A percentile compares a stretch with the other conserved stretches of the same genome.
Conservation (phyloP, 1,140 invertebrate genomes). For the Kradibia gibbosae region DNA sequence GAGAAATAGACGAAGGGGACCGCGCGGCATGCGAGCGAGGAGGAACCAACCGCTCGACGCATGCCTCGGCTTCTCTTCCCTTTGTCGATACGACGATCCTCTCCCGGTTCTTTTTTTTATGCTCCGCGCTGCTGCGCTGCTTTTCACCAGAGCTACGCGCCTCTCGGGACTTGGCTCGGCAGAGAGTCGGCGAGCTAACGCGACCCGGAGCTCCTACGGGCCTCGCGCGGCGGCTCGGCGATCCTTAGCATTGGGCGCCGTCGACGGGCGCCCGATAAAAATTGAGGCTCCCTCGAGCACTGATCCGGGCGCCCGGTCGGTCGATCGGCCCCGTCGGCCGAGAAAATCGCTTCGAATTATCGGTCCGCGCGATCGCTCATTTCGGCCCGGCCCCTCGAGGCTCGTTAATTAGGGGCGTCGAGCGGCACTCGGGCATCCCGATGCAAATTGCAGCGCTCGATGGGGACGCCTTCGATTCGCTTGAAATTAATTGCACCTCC, state of each 20-base stretch:
- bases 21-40: not conserved
- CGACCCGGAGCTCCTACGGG: too few relatives aligned
- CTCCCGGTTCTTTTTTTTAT: not conserved
- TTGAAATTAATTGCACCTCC: slow-evolving; percentile 3
- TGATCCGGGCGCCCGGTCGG: too few relatives aligned
- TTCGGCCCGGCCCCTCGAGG: not conserved
- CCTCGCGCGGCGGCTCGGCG: too few relatives aligned
- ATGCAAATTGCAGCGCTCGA: slow-evolving; percentile 1
- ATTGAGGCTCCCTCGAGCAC: too few relatives aligned
- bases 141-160: too few relatives aligned
- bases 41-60: not conserved
- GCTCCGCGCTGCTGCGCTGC: too few relatives aligned
- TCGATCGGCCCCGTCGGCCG: slow-evolving; percentile 35
- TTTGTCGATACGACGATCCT: not conserved
- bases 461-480: not conserved
- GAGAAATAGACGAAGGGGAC: slow-evolving; percentile 27
- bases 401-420: slow-evolving; percentile 46
- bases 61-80: not conserved
- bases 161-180: too few relatives aligned
- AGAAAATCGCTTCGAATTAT: slow-evolving; percentile 69
- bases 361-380: slow-evolving; percentile 49
- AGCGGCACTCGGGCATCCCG: slow-evolving; percentile 20
- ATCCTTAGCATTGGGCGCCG: too few relatives aligned
- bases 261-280: too few relatives aligned
- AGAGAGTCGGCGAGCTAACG: too few relatives aligned